Percentiles rank a stretch among this genome's conserved stretches.
Conservation (phyloP, 2,797 vertebrate species). For the Gymnothorax javanicus region DNA sequence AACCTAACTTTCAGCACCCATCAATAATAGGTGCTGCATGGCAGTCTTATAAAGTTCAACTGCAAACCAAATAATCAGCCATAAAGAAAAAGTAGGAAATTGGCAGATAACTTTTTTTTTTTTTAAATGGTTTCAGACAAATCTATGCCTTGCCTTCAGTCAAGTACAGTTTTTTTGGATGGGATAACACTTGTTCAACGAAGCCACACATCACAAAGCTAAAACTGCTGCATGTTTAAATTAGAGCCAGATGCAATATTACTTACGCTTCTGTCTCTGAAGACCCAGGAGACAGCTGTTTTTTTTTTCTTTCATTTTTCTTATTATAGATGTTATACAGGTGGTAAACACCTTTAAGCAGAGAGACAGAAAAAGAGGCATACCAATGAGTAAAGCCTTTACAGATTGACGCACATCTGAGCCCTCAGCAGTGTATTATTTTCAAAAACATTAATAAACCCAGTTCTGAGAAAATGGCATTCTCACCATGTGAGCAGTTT, state of each 20-base stretch:
- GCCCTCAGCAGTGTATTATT: background rate
- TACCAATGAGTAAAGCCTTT: background rate
- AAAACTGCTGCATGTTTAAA: too few species aligned
- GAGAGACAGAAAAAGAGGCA: background rate
- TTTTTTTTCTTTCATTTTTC: too few species aligned
- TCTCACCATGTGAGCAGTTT: background rate
- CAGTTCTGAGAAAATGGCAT: background rate
- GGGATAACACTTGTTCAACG: background rate
- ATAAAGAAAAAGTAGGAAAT: background rate
- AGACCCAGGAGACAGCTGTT: too few species aligned
- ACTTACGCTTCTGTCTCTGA: too few species aligned
- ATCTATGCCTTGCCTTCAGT: too few species aligned
- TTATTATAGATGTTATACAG: too few species aligned
- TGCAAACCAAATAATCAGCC: background rate
- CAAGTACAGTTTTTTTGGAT: background rate
- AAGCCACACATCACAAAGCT: background rate
- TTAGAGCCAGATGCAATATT: too few species aligned
- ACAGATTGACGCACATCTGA: background rate
- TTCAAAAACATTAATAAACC: background rate
- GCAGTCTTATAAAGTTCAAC: background rate
- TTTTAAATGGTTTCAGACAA: too few species aligned
- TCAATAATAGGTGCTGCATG: background rate
- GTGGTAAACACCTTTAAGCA: background rate
- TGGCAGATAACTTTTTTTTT: too few species aligned
- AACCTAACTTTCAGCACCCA: background rate